Evolutionary conservation across 2,797 vertebrate species (phyloP), one percentile per base, ranked within the genome.

Genomic region (Betta splendens): DNA sequence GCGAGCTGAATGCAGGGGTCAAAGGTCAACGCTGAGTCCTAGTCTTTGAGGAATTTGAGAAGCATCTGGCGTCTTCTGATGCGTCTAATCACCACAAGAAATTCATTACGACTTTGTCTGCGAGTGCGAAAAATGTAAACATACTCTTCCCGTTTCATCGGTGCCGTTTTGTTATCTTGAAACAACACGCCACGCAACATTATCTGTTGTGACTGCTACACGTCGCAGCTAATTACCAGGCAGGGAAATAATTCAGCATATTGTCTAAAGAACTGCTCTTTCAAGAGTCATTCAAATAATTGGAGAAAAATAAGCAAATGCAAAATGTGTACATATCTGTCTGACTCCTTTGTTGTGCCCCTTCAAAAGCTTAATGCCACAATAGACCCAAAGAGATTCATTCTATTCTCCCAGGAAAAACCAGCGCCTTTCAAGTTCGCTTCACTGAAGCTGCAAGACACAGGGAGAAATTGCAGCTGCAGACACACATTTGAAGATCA

Each of bases 401-500:
- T 74, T 83, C 67, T 84, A 66, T 26, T 72, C 74, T 77, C 74
- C 0, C 40, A 72, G 81, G 73, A 65, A 73, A n/a, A 79, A 69
- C 69, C 69, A 50, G 44, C 1, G 2, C 74, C 81, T 90, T 88
- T 87, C 57, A 88, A 82, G 72, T 79, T 74, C 7, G 29, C 25
- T 79, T 77, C 80, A 79, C 40, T 85, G 72, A 84, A 84, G 77
- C 79, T 79, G 75, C 69, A 74, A 77, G 82, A 79, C 78, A 71
- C 40, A 63, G 67, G 38, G 43, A 57, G 70, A 77, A 64, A 63
- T 9, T 77, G 67, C 53, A 75, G 73, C 65, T 72, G 57, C 67
- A 81, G 71, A 77, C 74, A 59, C 68, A 74, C 73, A 85, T 80
- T 76, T 76, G 52, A 72, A 84, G 73, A 87, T 85, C 73, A 86